phyloP scores from a whole-genome alignment of 2,888 invertebrate genomes.

The Scotopteryx bipunctaria region DNA sequence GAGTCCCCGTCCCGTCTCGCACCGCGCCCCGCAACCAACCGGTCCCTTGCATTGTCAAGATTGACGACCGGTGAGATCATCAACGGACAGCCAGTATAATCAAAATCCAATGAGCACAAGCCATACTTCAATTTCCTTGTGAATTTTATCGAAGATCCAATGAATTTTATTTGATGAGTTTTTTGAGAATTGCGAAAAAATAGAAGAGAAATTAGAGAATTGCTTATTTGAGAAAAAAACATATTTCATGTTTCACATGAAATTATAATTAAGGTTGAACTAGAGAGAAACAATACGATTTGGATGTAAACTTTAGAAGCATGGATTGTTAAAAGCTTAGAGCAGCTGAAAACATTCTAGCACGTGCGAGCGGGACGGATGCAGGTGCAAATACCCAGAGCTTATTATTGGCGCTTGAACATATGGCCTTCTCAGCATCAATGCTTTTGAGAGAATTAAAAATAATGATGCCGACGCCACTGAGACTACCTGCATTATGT shows the following conservation, averaged over 20 bases:
- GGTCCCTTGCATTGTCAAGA: constrained; percentile 82
- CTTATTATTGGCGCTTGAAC: constrained; percentile 60
- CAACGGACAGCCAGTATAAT: constrained; percentile 64
- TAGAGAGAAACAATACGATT: not conserved
- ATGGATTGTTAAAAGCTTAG: constrained; percentile 33
- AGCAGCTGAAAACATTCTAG: constrained; percentile 46
- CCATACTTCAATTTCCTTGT: constrained; percentile 38
- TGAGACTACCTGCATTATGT: constrained; percentile 6
- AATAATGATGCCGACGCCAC: constrained; percentile 39
- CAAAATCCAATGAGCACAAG: constrained; percentile 53
- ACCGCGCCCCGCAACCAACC: constrained; percentile 64
- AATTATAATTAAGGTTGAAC: too few relatives aligned
- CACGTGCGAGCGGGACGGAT: constrained; percentile 78
- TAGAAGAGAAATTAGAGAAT: too few relatives aligned
- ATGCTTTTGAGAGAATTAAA: constrained; percentile 38
- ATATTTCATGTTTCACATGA: too few relatives aligned
- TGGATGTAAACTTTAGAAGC: constrained; percentile 7
- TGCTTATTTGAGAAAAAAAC: not conserved
- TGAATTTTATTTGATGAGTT: too few relatives aligned
- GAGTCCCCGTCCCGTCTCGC: constrained; percentile 61
- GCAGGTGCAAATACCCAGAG: constrained; percentile 70
- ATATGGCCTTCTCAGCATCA: constrained; percentile 55
- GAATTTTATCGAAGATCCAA: not conserved
- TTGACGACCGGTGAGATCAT: constrained; percentile 81
- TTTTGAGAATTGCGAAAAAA: too few relatives aligned